Evolutionary conservation across 2,888 invertebrate species (phyloP).

Genomic region (Shargacucullia verbasci): DNA sequence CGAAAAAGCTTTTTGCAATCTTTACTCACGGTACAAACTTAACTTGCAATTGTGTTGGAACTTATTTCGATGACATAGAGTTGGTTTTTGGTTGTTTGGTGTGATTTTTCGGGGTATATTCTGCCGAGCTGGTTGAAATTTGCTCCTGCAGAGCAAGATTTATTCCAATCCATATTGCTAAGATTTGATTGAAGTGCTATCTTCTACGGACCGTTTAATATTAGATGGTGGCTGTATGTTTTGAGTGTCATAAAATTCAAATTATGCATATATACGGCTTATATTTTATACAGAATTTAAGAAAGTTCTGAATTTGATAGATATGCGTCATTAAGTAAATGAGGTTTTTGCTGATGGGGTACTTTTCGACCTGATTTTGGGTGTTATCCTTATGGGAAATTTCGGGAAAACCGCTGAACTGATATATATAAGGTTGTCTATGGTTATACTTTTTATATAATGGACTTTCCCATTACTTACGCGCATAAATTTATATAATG

Average conservation of each 20-base stretch:
- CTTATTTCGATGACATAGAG: conserved; percentile 21
- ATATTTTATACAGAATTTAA: not conserved
- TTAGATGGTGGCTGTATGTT: conserved; percentile 36
- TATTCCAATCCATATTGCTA: conserved; percentile 65
- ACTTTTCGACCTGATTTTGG: conserved; percentile 10
- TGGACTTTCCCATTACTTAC: too few species aligned
- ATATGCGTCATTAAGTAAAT: conserved; percentile 10
- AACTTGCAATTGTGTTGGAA: conserved; percentile 20
- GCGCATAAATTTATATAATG: too few species aligned
- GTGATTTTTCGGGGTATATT: conserved; percentile 33
- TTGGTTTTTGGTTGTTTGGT: conserved; percentile 22
- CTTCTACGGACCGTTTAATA: conserved; percentile 43
- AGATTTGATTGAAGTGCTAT: conserved; percentile 58
- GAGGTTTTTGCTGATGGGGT: not conserved
- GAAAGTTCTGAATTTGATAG: conserved; percentile 2
- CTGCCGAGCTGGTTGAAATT: conserved; percentile 59
- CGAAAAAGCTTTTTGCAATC: conserved; percentile 37
- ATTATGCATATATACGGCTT: conserved; percentile 3
- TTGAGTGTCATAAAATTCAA: conserved; percentile 12
- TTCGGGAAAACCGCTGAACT: too few species aligned
- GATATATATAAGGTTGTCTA: too few species aligned
- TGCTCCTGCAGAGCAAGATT: conserved; percentile 60
- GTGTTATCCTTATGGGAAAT: too few species aligned
- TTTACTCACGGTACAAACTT: conserved; percentile 32
- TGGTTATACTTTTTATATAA: too few species aligned